phyloP scores from a whole-genome alignment of 2,113 vertebrate species.

The Neopipo cinnamomea region DNA sequence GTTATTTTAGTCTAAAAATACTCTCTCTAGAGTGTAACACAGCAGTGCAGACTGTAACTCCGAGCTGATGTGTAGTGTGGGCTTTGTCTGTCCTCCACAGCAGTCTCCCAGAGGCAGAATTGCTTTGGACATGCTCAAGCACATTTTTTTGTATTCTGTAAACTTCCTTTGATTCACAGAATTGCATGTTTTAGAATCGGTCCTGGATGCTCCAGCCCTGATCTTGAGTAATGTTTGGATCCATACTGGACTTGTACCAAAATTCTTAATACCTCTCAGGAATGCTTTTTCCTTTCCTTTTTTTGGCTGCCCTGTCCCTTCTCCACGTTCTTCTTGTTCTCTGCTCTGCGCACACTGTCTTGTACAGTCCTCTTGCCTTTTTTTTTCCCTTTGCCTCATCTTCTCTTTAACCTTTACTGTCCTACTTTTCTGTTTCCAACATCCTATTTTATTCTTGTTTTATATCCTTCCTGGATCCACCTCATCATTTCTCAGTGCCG shows the following conservation, averaged over 20 bases:
- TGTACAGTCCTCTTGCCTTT: not conserved
- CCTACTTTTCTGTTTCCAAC: not conserved
- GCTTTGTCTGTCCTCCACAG: not conserved
- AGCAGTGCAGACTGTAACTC: not conserved
- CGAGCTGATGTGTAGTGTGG: not conserved
- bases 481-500: rapidly evolving
- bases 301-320: not conserved
- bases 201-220: not conserved
- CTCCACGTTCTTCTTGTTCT: not conserved
- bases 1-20: not conserved
- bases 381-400: not conserved
- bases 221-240: not conserved
- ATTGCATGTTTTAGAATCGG: not conserved
- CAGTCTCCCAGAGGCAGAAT: not conserved
- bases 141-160: not conserved
- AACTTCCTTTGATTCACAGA: not conserved
- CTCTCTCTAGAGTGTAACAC: not conserved
- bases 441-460: not conserved
- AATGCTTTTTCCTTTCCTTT: not conserved
- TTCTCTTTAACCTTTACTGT: not conserved
- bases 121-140: not conserved
- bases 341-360: not conserved
- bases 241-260: not conserved
- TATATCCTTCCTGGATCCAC: not conserved
- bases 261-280: not conserved